Evolutionary conservation across 2,797 vertebrate species (phyloP), one percentile per base, ranked within the genome.

Genomic region (Hyperoplus lanceolatus): DNA sequence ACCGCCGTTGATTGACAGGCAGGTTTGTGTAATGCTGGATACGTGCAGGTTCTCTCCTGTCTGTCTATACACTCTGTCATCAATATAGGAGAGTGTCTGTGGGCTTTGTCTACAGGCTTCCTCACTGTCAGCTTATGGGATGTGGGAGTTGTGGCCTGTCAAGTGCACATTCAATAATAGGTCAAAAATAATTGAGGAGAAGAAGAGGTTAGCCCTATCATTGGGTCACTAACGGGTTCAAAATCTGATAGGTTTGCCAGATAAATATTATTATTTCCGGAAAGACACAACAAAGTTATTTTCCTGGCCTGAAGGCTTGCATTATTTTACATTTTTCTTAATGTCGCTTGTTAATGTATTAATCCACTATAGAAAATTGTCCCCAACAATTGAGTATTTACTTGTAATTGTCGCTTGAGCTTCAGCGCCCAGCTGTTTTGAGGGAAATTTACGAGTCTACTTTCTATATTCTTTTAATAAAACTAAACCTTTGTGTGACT

Each of bases 91-190:
- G 67, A 63, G 6, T 36, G n/a, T 77, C 82, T 73, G 80, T 84
- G 72, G 46, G 64, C 73, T 82, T 74, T 74, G 62, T 84, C 84
- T 85, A 56, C 42, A 67, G 43, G 56, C 41, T 56, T n/a, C 12
- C n/a, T 74, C 56, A 10, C 67, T 73, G 74, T 70, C 75, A 58
- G 49, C 55, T 51, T 81, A 72, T 76, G 66, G 39, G 73, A 42
- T 50, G 10, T 36, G 29, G 12, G 62, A 78, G 57, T 84, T 81
- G 77, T 48, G 62, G 58, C 38, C 63, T 82, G 65, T 64, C 76
- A 75, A 66, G 41, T n/a, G 73, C 42, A 36, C 62, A 39, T 56
- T 87, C 36, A 81, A 69, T 79, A 38, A 73, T 57, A 68, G 56
- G 54, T 65, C 60, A 74, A 70, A 29, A 29, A 29, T 29, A 29